A percentile compares a stretch with the other conserved stretches of the same genome.
Conservation (phyloP, 2,888 invertebrate genomes). For the Drosophila atripex region DNA sequence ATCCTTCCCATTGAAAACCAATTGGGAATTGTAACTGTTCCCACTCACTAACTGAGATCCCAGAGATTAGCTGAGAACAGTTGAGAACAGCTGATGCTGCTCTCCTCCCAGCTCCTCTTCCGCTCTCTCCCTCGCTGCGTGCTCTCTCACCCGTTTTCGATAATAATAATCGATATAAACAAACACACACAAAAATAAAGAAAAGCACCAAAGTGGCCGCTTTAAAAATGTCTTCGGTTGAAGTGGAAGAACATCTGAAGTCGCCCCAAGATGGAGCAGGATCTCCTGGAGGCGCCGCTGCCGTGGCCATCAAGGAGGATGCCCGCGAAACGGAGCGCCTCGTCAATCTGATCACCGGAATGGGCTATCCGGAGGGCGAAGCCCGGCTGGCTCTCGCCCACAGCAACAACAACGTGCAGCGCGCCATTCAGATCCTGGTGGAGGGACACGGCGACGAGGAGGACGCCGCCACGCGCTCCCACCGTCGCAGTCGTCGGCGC, state of each 20-base stretch:
- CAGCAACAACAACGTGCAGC: slow-evolving; percentile 97
- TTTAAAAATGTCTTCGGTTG: slow-evolving; percentile 10
- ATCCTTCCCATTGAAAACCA: neutral
- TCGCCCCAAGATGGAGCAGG: slow-evolving; percentile 13
- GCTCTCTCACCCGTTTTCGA: neutral
- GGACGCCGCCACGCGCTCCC: slow-evolving; percentile 31
- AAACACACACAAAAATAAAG: neutral
- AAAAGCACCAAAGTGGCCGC: neutral
- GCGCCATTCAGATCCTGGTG: slow-evolving; percentile 98
- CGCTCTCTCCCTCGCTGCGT: neutral
- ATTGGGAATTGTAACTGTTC: neutral
- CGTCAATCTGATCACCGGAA: slow-evolving; percentile 82
- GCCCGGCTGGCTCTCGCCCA: slow-evolving; percentile 95
- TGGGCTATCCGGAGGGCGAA: slow-evolving; percentile 93
- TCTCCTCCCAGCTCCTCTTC: neutral
- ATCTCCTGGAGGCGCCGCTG: slow-evolving; percentile 12
- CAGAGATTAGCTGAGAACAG: neutral
- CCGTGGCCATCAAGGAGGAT: slow-evolving; percentile 3
- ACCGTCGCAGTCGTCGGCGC: slow-evolving; percentile 24
- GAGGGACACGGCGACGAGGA: slow-evolving; percentile 85
- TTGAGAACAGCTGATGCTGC: slow-evolving; percentile 6
- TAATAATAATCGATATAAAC: slow-evolving; percentile 2
- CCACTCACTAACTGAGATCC: neutral
- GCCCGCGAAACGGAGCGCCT: slow-evolving; percentile 32
- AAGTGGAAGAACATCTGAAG: neutral